Evolutionary conservation across 2,797 vertebrate genomes (phyloP).

Genomic region (Spinus olivaceus): DNA sequence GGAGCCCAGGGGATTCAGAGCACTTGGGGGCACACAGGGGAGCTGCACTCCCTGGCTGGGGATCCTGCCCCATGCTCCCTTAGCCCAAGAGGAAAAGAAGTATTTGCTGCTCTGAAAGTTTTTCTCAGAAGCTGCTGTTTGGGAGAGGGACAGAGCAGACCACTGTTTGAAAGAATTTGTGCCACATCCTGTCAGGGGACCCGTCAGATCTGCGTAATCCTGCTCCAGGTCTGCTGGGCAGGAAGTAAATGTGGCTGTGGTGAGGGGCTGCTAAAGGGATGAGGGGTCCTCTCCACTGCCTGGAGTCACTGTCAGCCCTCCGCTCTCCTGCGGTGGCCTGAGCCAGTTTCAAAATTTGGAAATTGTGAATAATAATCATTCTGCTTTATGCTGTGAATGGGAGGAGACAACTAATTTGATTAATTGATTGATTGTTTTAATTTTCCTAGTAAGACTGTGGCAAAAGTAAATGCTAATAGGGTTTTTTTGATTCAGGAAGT

Average conservation of each 20-base stretch:
- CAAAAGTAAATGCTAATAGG: background rate
- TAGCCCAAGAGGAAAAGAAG: background rate
- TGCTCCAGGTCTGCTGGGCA: background rate
- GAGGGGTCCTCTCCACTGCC: background rate
- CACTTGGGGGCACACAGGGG: accelerated
- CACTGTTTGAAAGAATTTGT: background rate
- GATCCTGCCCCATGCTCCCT: background rate
- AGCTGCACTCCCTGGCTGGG: background rate
- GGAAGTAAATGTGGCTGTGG: background rate
- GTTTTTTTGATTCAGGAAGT: constrained; percentile 81
- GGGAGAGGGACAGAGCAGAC: background rate
- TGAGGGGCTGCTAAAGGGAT: background rate
- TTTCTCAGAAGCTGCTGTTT: background rate
- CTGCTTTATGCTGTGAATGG: background rate
- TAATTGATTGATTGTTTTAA: background rate
- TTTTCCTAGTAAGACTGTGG: background rate
- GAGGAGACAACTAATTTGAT: background rate
- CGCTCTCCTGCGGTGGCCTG: accelerated
- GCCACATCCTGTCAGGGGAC: background rate
- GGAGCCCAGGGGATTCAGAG: background rate
- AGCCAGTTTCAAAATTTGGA: background rate
- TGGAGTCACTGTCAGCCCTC: background rate
- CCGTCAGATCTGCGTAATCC: accelerated
- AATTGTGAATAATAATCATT: background rate
- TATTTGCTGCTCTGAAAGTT: background rate